Evolutionary conservation across 2,797 vertebrate genomes (phyloP).

Genomic region (Artibeus jamaicensis): DNA sequence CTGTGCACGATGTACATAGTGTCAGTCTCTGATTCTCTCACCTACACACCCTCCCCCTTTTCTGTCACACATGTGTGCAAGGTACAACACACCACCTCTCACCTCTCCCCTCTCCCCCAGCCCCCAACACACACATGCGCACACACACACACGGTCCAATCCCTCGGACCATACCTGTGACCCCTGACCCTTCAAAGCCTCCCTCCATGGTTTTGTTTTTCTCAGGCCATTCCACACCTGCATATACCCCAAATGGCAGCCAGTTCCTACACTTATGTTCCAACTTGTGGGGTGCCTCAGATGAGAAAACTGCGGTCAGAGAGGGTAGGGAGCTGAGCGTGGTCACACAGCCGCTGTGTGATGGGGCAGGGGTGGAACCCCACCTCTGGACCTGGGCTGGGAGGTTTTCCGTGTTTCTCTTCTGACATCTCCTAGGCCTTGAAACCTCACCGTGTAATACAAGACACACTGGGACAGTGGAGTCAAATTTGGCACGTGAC

Average conservation of each 20-base stretch:
- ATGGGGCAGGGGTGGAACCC: background rate
- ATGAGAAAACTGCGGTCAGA: background rate
- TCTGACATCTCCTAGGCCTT: background rate
- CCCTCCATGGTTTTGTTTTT: background rate
- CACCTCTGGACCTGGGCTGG: background rate
- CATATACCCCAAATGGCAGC: background rate
- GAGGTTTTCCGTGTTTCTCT: background rate
- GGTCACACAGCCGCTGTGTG: background rate
- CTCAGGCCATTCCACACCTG: background rate
- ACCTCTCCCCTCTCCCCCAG: no score
- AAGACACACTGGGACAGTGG: background rate
- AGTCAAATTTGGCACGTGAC: background rate
- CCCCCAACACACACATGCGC: no score
- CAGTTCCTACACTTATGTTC: background rate
- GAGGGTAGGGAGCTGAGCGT: accelerated
- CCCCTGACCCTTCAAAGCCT: background rate
- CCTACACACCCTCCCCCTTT: no score
- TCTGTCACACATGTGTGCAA: background rate
- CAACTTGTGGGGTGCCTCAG: background rate
- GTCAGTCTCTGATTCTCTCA: background rate
- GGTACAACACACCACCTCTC: background rate
- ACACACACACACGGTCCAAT: background rate
- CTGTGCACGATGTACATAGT: accelerated
- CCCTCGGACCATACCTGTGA: background rate
- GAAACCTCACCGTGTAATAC: background rate